phyloP scores from a whole-genome alignment of 1,140 invertebrate genomes.

The Zaprionus vittiger region DNA sequence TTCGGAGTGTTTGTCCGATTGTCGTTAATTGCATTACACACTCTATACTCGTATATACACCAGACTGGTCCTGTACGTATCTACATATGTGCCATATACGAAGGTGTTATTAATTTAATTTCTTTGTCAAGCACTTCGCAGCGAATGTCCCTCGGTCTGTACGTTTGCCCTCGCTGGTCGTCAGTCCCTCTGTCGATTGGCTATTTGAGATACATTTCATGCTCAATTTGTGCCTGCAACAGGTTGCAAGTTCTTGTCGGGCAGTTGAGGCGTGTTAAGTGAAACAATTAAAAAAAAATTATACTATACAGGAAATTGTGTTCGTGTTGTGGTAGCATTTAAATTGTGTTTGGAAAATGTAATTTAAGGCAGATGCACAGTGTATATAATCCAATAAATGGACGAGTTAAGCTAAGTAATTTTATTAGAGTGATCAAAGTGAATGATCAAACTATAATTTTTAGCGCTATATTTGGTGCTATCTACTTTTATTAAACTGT shows the following conservation, averaged over 20 bases:
- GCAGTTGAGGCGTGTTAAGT: conserved; percentile 12
- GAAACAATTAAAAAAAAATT: conserved; percentile 26
- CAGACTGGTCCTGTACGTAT: background rate
- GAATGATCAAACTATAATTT: background rate
- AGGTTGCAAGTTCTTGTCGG: conserved; percentile 20
- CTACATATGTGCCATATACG: background rate
- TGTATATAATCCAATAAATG: conserved; percentile 8
- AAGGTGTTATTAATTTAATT: conserved; percentile 54
- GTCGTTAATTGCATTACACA: conserved; percentile 53
- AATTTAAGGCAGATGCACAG: background rate
- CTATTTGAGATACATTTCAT: conserved; percentile 43
- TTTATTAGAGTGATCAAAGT: background rate
- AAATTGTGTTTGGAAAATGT: conserved; percentile 6
- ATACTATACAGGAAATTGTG: conserved; percentile 8
- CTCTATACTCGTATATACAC: conserved; percentile 1
- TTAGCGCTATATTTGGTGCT: no score
- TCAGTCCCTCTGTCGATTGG: background rate
- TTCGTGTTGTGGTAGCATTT: background rate
- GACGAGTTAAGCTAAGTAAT: background rate
- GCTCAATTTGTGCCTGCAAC: conserved; percentile 44
- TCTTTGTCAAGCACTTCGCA: conserved; percentile 30
- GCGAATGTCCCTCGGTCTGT: background rate
- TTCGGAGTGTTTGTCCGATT: conserved; percentile 40
- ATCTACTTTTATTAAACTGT: no score
- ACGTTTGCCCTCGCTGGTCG: no score